Evolutionary conservation across 1,140 invertebrate species (phyloP).

Genomic region (Sesamia nonagrioides): DNA sequence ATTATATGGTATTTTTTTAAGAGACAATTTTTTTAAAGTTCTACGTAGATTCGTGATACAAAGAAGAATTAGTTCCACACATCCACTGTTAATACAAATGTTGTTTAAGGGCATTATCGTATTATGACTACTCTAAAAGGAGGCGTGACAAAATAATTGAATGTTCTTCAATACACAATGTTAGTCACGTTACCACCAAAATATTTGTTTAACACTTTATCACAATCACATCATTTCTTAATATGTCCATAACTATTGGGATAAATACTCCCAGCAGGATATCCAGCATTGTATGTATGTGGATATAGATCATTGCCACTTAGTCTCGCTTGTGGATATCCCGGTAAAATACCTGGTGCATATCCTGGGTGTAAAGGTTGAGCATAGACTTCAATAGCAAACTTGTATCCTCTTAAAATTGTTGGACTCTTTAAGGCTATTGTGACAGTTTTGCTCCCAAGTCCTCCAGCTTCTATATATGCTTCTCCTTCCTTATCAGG

Average conservation of each 20-base stretch:
- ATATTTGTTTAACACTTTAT: not conserved
- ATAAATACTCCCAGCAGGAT: not conserved
- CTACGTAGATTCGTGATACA: no score
- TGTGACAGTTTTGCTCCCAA: constrained; percentile 42
- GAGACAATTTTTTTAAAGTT: no score
- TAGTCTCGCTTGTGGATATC: not conserved
- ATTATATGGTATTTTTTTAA: no score
- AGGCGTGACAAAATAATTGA: no score
- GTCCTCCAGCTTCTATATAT: constrained; percentile 45
- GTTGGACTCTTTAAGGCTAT: constrained; percentile 48
- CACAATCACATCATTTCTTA: not conserved
- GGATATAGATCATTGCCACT: constrained; percentile 19
- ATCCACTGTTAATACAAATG: no score
- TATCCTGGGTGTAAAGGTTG: constrained; percentile 1
- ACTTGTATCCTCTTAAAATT: constrained; percentile 48
- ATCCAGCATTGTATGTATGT: not conserved
- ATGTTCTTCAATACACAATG: not conserved
- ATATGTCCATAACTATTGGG: not conserved
- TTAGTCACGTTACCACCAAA: not conserved
- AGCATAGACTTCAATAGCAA: constrained; percentile 36
- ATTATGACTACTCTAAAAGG: no score
- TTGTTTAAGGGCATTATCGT: no score
- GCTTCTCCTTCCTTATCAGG: constrained; percentile 49
- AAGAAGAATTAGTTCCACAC: no score
- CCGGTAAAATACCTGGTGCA: not conserved